These are phyloP conservation scores for Hyla sarda DNA, from an alignment of 2,113 vertebrate genomes.

Conservation along the genomic window DNA sequence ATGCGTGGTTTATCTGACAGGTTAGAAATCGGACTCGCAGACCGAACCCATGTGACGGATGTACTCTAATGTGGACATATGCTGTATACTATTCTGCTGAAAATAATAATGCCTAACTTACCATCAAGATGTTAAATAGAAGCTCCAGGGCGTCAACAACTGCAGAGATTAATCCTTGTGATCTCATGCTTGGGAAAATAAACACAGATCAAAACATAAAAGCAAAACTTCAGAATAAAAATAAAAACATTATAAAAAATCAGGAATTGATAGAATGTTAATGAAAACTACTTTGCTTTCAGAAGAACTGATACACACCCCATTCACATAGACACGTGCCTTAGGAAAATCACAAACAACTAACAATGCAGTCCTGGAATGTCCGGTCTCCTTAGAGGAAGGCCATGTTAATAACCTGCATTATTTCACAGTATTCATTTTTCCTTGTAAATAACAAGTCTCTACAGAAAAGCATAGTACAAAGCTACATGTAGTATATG, in stretches of 20 bases:
- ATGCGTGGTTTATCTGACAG: too few relatives aligned
- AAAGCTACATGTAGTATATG: not conserved
- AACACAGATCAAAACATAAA: not conserved
- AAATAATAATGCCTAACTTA: not conserved
- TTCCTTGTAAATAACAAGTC: not conserved
- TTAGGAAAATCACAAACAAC: not conserved
- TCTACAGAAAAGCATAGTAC: not conserved
- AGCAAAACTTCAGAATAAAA: not conserved
- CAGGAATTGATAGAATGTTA: not conserved
- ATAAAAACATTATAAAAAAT: not conserved
- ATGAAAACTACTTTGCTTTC: not conserved
- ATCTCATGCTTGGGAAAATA: slow-evolving; percentile 11
- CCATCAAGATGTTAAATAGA: not conserved
- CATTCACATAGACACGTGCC: not conserved
- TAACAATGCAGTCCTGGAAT: not conserved
- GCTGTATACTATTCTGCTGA: not conserved
- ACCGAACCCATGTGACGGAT: too few relatives aligned
- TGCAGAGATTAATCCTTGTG: not conserved
- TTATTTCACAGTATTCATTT: not conserved
- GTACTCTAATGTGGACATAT: not conserved
- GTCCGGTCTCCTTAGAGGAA: not conserved
- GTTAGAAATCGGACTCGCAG: too few relatives aligned
- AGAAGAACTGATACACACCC: not conserved
- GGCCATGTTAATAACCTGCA: not conserved
- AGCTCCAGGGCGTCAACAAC: not conserved